phyloP scores from a whole-genome alignment of 2,113 vertebrate genomes.

The Sclerurus mexicanus region DNA sequence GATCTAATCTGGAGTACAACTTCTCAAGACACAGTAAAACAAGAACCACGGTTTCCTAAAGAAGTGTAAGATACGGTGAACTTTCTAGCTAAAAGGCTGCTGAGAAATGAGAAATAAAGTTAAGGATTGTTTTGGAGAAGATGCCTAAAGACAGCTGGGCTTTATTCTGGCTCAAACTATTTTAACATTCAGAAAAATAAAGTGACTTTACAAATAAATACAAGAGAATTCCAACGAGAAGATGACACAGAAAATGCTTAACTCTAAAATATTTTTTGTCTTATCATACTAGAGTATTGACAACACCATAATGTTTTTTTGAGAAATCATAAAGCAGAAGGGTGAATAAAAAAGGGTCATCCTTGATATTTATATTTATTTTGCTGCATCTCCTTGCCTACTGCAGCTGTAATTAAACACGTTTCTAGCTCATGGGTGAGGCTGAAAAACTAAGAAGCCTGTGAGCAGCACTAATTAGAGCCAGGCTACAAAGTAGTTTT shows the following conservation, averaged over 20 bases:
- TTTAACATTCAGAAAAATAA: neutral
- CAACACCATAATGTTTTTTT: neutral
- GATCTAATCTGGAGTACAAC: neutral
- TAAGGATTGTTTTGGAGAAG: neutral
- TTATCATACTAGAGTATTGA: neutral
- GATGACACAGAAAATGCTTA: neutral
- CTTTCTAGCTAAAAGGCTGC: neutral
- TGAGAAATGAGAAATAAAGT: neutral
- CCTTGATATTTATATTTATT: neutral
- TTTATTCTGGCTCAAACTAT: neutral
- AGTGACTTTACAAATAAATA: neutral
- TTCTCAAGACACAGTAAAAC: neutral
- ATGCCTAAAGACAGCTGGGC: neutral
- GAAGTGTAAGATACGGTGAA: neutral
- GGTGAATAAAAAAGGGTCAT: neutral
- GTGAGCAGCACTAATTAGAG: neutral
- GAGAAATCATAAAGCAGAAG: neutral
- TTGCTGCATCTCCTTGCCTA: neutral
- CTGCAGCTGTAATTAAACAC: neutral
- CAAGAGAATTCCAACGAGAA: neutral
- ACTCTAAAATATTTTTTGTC: neutral
- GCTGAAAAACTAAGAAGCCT: neutral
- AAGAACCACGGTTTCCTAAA: neutral
- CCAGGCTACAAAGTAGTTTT: neutral
- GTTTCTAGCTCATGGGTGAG: neutral